Evolutionary conservation across 2,797 vertebrate species (phyloP).

Genomic region (Acanthurus leucopareius): DNA sequence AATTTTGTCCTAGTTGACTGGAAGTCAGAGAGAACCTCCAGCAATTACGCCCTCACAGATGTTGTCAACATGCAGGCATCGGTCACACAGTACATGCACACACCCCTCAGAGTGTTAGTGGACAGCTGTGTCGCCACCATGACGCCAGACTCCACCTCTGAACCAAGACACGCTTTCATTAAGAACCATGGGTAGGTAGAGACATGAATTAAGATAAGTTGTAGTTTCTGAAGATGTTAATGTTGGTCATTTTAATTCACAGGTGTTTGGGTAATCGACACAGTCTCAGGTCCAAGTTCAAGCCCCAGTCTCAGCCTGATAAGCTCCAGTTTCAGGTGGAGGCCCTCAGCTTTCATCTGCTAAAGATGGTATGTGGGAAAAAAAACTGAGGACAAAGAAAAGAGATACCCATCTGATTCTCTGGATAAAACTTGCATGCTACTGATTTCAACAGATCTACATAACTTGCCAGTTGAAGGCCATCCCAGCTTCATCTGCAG

Average conservation of each 20-base stretch:
- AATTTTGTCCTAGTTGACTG: conserved; percentile 2
- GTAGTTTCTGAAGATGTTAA: not conserved
- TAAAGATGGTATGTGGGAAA: not conserved
- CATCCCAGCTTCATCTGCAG: not conserved
- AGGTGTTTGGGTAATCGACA: not conserved
- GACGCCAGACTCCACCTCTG: not conserved
- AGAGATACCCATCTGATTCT: not conserved
- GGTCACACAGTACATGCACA: not conserved
- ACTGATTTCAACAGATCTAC: not conserved
- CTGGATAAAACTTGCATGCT: not conserved
- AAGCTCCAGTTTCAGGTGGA: not conserved
- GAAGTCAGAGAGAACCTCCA: not conserved
- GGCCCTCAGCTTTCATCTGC: not conserved
- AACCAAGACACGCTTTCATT: not conserved
- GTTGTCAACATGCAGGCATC: not conserved
- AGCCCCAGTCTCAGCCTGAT: not conserved
- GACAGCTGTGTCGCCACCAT: not conserved
- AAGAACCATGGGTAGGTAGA: not conserved
- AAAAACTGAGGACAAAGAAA: too few relatives aligned
- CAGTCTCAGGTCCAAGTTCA: conserved; percentile 6
- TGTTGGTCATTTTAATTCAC: too few relatives aligned
- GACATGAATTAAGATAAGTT: not conserved
- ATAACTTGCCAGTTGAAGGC: not conserved
- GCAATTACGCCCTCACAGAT: not conserved
- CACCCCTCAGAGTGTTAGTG: not conserved